Percentiles rank a stretch among this genome's conserved stretches.
Conservation (phyloP, 2,888 invertebrate species). For the Nipponacmea schrenckii region DNA sequence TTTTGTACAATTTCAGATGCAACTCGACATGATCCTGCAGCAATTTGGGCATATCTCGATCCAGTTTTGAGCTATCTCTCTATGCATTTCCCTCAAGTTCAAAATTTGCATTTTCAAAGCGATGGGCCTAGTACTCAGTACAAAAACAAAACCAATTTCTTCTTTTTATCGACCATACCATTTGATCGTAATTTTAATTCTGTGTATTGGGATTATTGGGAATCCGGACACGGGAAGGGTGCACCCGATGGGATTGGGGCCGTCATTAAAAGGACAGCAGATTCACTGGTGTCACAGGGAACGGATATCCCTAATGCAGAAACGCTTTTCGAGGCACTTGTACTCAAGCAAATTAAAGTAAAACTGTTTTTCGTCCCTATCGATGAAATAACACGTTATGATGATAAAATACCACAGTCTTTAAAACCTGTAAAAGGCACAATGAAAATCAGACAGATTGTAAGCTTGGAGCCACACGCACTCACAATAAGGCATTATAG, state of each 20-base stretch:
- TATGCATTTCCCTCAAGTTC: slow-evolving; percentile 10
- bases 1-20: slow-evolving; percentile 56
- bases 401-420: too few species aligned
- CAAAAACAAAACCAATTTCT: slow-evolving; percentile 64
- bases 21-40: slow-evolving; percentile 56
- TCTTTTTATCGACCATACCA: slow-evolving; percentile 26
- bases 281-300: slow-evolving; percentile 31
- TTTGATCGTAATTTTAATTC: slow-evolving; percentile 40
- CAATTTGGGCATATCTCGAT: slow-evolving; percentile 64
- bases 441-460: too few species aligned
- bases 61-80: slow-evolving; percentile 43
- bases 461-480: too few species aligned
- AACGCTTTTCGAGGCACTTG: background rate
- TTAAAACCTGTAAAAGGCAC: too few species aligned
- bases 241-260: slow-evolving; percentile 60
- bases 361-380: slow-evolving; percentile 34
- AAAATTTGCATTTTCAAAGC: slow-evolving; percentile 44
- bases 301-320: slow-evolving; percentile 22
- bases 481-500: too few species aligned
- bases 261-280: slow-evolving; percentile 51
- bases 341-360: slow-evolving; percentile 59
- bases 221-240: slow-evolving; percentile 62
- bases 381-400: too few species aligned
- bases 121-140: slow-evolving; percentile 66
- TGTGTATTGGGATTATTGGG: slow-evolving; percentile 59